Base-by-base conservation (phyloP, 2,888 invertebrate genomes). In the Drosophila suboccidentalis region DNA sequence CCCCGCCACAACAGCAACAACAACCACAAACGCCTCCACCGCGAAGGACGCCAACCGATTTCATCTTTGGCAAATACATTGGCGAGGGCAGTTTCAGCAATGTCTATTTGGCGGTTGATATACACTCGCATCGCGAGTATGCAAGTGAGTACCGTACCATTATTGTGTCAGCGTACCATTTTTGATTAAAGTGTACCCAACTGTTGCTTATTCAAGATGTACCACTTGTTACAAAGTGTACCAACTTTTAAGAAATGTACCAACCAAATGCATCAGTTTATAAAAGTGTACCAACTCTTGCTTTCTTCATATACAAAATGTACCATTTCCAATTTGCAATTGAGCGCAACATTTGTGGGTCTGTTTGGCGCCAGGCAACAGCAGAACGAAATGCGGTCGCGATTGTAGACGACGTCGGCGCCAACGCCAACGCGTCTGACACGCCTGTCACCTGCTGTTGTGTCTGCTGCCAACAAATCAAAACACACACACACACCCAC, bases 51-150 rank as follows among this genome's bases (percentile, higher is more conserved):
- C 95, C 97, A 61, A 95, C 96, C 91, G 98, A 99, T 93, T 99
- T 97, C 92, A 96, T 97, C 90, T 99, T 99, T 94, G 97, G 98
- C 66, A 97, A 97, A 94, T 95, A 97, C 74, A 96, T 99, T 87
- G 99, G 99, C 76, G 99, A 99, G 93, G 99, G 99, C 77, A 98
- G 98, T 92, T 99, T 97, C 93, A 98, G 98, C 89, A 97, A 97
- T 70, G 99, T 99, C 58, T 98, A 97, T 93, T 94, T 98, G 81
- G 98, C 98, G 57, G 97, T 97, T 93, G 98, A 99, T 93, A 96
- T 98, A 71, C 96, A 97, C 92, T 96, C 96, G 62, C 95, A 95
- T 89, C 96, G 96, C 91, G 98, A 98, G 94, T 98, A 96, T 95
- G 99, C 99, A 94, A 98, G 98, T 98, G 94, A 95, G 97, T 83